Evolutionary conservation across 2,113 vertebrate species (phyloP).

Genomic region (Corythornis madagascariensis): DNA sequence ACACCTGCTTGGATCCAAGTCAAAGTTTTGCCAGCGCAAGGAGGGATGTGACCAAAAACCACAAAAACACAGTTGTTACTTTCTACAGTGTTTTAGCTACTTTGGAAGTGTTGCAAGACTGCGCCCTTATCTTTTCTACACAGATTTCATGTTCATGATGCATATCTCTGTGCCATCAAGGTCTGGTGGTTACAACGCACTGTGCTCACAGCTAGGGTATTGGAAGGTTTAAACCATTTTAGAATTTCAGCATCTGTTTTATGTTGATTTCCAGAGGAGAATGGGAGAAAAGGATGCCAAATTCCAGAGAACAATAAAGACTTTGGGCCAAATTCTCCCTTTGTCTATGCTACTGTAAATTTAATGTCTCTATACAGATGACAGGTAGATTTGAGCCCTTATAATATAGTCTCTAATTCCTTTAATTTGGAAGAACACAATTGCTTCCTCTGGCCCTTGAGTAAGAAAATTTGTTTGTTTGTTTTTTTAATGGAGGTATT

Average conservation of each 20-base stretch:
- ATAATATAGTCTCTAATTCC: background rate
- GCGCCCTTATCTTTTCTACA: conserved; percentile 42
- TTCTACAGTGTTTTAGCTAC: background rate
- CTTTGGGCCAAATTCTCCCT: background rate
- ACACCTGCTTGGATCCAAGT: background rate
- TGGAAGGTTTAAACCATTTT: background rate
- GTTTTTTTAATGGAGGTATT: background rate
- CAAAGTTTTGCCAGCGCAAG: background rate
- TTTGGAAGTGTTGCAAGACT: background rate
- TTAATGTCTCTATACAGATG: background rate
- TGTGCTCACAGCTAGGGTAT: background rate
- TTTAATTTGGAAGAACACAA: background rate
- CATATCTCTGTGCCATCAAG: conserved; percentile 13
- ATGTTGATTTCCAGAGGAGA: conserved; percentile 19
- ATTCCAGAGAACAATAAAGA: background rate
- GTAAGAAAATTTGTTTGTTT: background rate
- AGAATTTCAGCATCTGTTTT: conserved; percentile 37
- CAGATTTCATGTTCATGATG: conserved; percentile 51
- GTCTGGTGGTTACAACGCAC: conserved; percentile 20
- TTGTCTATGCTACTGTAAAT: background rate
- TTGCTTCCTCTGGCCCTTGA: background rate
- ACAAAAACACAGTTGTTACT: conserved; percentile 11
- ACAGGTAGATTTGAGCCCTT: background rate
- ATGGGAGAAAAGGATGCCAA: background rate
- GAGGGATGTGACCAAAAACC: conserved; percentile 1